A percentile compares a stretch with the other conserved stretches of the same genome.
phyloP scores from a whole-genome alignment of 2,113 vertebrate species.

The Vombatus ursinus region DNA sequence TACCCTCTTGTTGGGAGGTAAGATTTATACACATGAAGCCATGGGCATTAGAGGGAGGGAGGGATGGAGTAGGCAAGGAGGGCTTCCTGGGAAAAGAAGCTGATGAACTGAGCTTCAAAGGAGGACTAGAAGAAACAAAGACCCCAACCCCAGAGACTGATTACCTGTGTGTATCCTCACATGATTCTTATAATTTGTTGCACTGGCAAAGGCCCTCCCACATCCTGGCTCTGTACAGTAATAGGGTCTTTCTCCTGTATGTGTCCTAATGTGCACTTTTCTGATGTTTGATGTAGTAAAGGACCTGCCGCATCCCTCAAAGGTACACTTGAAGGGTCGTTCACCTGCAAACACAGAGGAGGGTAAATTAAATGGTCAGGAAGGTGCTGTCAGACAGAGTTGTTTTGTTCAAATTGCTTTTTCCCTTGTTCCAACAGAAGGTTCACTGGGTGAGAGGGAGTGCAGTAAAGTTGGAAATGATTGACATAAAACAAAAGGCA shows the following conservation, averaged over 20 bases:
- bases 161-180: conserved; percentile 99
- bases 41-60: background rate
- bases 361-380: conserved; percentile 37
- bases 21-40: background rate
- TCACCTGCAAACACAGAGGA: conserved; percentile 87
- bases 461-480: background rate
- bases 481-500: background rate
- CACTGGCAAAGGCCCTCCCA: conserved; percentile 97
- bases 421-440: background rate
- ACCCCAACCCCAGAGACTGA: background rate
- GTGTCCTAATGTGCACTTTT: conserved; percentile 98
- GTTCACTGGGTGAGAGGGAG: background rate
- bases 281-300: conserved; percentile 99
- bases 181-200: conserved; percentile 99
- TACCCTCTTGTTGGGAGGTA: background rate
- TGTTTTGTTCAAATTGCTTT: background rate
- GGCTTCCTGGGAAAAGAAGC: conserved; percentile 8
- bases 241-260: conserved; percentile 98
- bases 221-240: conserved; percentile 98
- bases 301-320: conserved; percentile 96
- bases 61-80: conserved; percentile 19
- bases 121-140: background rate
- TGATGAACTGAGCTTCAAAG: conserved; percentile 34
- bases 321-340: conserved; percentile 97
- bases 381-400: background rate